phyloP scores from a whole-genome alignment of 2,888 invertebrate genomes.

The Geophilus truncorum region DNA sequence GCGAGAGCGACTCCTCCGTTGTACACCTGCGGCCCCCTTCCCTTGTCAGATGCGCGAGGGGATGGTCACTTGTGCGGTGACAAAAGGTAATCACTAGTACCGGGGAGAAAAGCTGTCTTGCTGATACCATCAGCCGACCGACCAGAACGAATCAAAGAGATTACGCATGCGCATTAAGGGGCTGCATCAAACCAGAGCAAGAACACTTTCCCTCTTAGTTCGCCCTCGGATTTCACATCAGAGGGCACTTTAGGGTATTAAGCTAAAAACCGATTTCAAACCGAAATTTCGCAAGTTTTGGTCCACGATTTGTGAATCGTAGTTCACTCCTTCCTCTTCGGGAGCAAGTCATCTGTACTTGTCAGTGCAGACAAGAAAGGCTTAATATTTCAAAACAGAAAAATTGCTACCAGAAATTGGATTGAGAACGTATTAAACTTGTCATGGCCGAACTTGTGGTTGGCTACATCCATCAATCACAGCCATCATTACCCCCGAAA shows the following conservation, averaged over 20 bases:
- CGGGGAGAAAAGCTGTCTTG: slow-evolving; percentile 7
- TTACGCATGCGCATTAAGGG: background rate
- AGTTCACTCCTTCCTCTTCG: background rate
- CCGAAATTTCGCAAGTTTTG: too few species aligned
- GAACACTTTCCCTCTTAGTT: too few species aligned
- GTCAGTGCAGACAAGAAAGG: slow-evolving; percentile 34
- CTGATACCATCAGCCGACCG: background rate
- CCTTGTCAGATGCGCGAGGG: slow-evolving; percentile 16
- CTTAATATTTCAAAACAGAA: slow-evolving; percentile 35
- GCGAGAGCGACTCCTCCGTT: background rate
- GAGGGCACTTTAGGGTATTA: too few species aligned
- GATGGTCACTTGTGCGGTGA: slow-evolving; percentile 27
- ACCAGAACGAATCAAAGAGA: background rate
- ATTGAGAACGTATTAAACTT: slow-evolving; percentile 35
- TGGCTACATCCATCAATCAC: slow-evolving; percentile 31
- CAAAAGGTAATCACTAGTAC: background rate
- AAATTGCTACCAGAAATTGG: slow-evolving; percentile 35
- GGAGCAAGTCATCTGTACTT: slow-evolving; percentile 32
- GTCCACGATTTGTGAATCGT: background rate
- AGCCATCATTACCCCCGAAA: background rate
- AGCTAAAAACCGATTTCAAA: too few species aligned
- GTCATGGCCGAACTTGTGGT: slow-evolving; percentile 31
- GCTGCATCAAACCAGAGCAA: too few species aligned
- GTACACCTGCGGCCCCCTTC: background rate
- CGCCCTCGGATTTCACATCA: too few species aligned